Evolutionary conservation across 2,113 vertebrate genomes (phyloP), one percentile per base, ranked within the genome.

Genomic region (Polyodon spathula): DNA sequence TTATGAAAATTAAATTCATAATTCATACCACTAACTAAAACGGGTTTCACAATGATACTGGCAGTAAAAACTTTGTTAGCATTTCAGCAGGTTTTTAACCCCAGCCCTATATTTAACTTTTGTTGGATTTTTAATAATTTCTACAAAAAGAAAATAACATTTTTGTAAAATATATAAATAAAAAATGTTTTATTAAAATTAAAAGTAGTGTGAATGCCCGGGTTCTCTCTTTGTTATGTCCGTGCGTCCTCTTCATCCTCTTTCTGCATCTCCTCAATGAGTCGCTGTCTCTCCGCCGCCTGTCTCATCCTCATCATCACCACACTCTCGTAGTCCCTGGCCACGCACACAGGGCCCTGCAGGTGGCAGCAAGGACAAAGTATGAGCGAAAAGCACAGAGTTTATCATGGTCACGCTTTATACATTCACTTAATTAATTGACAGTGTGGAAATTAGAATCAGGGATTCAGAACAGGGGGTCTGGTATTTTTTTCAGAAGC

Each of bases 221-320:
- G 17, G 5, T 16, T 10, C 27, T n/a, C 53, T n/a, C 16, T 43
- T 56, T 39, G 63, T 70, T 91, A 90, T 0, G 78, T 72, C 37
- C 14, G 52, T 41, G 74, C 78, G 4, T 82, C 86, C 0, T 89
- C 86, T 4, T 91, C 76, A 0, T 99, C 95, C 4, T 98, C 91
- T 63, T n/a, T 76, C 74, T 85, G 79, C 84, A 98, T 90, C 74
- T 88, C 82, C 56, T 94, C 79, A 0, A 95, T 96, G 14, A 99
- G 87, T 65, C 79, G 89, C 77, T 97, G 94, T 39, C 96, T 83
- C 73, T 99, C 94, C 0, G 94, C 93, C 0, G 94, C 96, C 68
- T 97, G 96, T 58, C 96, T 89, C 91, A 99, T 87, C 72, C 82
- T 86, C 96, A 98, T 99, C 88, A 98, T 76, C 79, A 98, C 95